A percentile compares a stretch with the other conserved stretches of the same genome.
Conservation (phyloP, 2,113 vertebrate genomes). For the Helogale parvula region DNA sequence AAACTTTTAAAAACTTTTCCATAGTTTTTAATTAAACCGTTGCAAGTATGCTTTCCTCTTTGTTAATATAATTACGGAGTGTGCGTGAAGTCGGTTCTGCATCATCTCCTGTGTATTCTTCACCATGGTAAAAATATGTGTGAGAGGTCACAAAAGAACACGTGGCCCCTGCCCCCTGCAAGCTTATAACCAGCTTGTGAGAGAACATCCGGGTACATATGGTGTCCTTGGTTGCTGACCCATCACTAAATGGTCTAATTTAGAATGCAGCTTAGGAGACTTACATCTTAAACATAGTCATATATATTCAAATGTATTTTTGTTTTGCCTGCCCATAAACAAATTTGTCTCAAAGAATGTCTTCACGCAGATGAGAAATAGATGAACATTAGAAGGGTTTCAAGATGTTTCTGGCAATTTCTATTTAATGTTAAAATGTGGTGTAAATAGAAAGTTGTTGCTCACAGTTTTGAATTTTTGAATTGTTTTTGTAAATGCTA, state of each 20-base stretch:
- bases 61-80: neutral
- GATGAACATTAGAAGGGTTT: neutral
- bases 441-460: neutral
- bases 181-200: neutral
- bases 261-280: conserved; percentile 3
- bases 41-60: neutral
- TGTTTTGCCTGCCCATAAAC: conserved; percentile 18
- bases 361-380: neutral
- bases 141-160: neutral
- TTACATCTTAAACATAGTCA: neutral
- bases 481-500: neutral
- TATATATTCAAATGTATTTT: neutral
- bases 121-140: neutral
- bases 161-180: neutral
- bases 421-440: neutral
- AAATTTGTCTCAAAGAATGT: neutral
- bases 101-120: neutral
- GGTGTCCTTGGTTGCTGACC: neutral
- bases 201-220: neutral
- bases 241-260: neutral
- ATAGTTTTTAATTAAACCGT: neutral
- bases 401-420: neutral
- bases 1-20: neutral
- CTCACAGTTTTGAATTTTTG: neutral
- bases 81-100: neutral